Evolutionary conservation across 2,888 invertebrate genomes (phyloP).

Genomic region (Hirudinaria manillensis): DNA sequence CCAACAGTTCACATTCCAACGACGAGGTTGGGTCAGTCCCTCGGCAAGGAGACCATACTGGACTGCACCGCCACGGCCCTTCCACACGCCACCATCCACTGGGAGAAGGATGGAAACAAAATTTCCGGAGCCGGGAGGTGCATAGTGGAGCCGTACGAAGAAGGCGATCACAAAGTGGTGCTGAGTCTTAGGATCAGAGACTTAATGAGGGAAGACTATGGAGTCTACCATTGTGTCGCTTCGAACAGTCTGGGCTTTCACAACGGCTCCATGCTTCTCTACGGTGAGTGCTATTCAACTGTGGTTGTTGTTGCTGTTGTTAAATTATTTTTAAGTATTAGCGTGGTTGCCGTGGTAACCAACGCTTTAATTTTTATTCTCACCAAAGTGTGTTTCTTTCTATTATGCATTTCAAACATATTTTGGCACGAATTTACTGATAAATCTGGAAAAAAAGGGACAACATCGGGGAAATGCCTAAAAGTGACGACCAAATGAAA

Average conservation of each 20-base stretch:
- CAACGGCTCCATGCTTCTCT: conserved; percentile 29
- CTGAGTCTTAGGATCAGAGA: conserved; percentile 31
- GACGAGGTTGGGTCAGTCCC: conserved; percentile 44
- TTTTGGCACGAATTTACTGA: too few species aligned
- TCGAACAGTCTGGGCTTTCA: conserved; percentile 28
- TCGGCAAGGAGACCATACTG: conserved; percentile 47
- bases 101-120: conserved; percentile 40
- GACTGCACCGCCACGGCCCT: conserved; percentile 48
- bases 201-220: conserved; percentile 27
- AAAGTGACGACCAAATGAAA: too few species aligned
- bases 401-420: too few species aligned
- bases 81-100: conserved; percentile 46
- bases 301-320: neutral
- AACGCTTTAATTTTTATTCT: too few species aligned
- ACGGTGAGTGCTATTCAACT: conserved; percentile 15
- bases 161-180: conserved; percentile 17
- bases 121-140: neutral
- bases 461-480: too few species aligned
- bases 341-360: neutral
- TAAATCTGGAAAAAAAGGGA: too few species aligned
- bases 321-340: neutral
- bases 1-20: conserved; percentile 46
- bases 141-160: conserved; percentile 16
- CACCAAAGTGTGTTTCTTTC: too few species aligned
- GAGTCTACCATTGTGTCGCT: conserved; percentile 31